Base-by-base conservation (phyloP, 2,797 vertebrate species). In the Lutjanus argentimaculatus region DNA sequence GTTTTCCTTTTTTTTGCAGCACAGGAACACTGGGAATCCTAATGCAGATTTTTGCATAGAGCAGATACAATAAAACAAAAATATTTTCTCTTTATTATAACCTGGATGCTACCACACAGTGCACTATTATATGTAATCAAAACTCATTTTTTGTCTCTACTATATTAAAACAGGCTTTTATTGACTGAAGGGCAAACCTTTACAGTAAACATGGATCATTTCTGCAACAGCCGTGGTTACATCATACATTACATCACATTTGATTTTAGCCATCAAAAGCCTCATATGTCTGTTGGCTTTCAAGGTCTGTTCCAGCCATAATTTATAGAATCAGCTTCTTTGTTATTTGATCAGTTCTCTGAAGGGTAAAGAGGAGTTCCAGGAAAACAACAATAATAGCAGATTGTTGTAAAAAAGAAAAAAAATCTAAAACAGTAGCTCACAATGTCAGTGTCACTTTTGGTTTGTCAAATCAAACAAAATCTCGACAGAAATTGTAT, bases 311-410 rank as follows among this genome's bases (percentile, higher is more conserved):
- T 59, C 43, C 77, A 72, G 43, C 43, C 53, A 40, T 61, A 19
- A 63, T 71, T 85, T 55, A 81, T 67, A 71, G 14, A 75, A 87
- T 75, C 67, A 67, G 59, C 52, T 67, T 21, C 19, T 72, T 67
- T 72, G 19, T 67, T 85, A 77, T 83, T 79, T 61, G 65, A 85
- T 83, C 67, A 56, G 16, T n/a, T 70, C 21, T 78, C 77, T 70
- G 40, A 79, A 80, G 64, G 71, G 72, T 73, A 61, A 79, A 91
- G 21, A 17, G 22, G 40, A 67, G 36, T 77, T 80, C 58, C 70
- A 46, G 65, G 70, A 72, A 72, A 83, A 36, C 30, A 36, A 36
- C 30, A 84, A 79, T 8, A 56, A 62, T 46, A 67, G 25, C 64
- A n/a, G 67, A 67, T 58, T 77, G 52, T 48, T 67, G 22, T 57